Evolutionary conservation across 2,888 invertebrate species (phyloP), one percentile per base, ranked within the genome.

Genomic region (Elysia crispata): DNA sequence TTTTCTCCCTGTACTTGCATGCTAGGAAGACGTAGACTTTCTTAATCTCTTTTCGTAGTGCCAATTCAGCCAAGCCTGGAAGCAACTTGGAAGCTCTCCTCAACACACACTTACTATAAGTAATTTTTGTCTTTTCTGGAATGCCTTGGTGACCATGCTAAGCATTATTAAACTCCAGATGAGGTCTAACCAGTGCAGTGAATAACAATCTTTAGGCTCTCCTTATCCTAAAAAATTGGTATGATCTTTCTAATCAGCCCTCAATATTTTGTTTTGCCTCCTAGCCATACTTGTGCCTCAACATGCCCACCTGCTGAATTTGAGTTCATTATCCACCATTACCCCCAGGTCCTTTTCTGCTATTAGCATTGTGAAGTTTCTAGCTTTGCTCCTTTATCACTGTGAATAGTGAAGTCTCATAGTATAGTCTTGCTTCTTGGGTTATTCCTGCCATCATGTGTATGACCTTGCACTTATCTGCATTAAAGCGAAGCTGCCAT

Each of bases 401-500:
- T 33, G 15, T 31, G 33, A 33, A 41, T 67, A 33, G 57, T 50
- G 25, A 18, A 20, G 31, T 76, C 20, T 41, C 41, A 41, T 76
- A 50, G 50, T 76, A 30, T 80, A 80, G 25, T 28, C 54, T 25
- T 23, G 50, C 20, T 20, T n/a, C n/a, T 57, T 23, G 25, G 3
- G 69, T 80, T 76, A 50, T 20, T 74, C 18, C 49, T 11, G 49
- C 81, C 57, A 28, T n/a, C n/a, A 74, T 33, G 31, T 73, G 67
- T 33, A 81, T 15, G 15, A 67, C 69, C 69, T 75, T 72, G 31
- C 79, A 81, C 70, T 81, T 81, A 23, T 30, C 49, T 28, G 62
- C 64, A 76, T 81, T 79, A 50, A 81, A 79, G 6, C 30, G 33
- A 18, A 79, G 62, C 49, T 81, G 78, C 81, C 79, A 81, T 23